Evolutionary conservation across 2,797 vertebrate species (phyloP), one percentile per base, ranked within the genome.

Genomic region (Ciconia nigra): DNA sequence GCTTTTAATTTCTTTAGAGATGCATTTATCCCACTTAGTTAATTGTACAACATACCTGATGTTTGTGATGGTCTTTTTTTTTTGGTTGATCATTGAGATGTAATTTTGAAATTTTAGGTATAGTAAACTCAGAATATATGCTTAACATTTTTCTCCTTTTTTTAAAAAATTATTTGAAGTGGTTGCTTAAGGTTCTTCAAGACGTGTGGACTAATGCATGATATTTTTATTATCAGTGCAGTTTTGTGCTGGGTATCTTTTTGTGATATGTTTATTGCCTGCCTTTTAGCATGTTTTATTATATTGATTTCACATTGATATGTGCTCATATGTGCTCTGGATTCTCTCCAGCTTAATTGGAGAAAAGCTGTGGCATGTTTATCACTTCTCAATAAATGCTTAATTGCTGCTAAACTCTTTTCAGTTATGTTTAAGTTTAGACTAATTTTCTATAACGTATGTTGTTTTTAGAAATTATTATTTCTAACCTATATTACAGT

Each of bases 341-440:
- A 71, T 47, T 93, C 72, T 86, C n/a, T 94, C 76, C 63, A 69
- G 57, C 52, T 69, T 79, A 63, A 66, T 65, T 85, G 79, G 82
- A 78, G 85, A 82, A 91, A 76, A 96, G 46, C 73, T 88, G 33
- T 84, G 84, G 89, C 74, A 54, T 85, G 77, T 92, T 94, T 81
- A 80, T 95, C 72, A 62, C 69, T 81, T 83, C 58, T 90, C 80
- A 87, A 29, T 90, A 74, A 97, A 93, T 52, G 63, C 93, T 89
- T 96, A 93, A 97, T 95, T 97, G 71, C 54, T 4, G 2, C 90
- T 87, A 93, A 81, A 92, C n/a, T 80, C 81, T 59, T 57, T 92
- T 95, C 41, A 71, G 33, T 91, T 90, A 52, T 6, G 1, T 87
- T 74, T 54, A 71, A 61, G 24, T 67, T 93, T 61, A 78, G 70